Conservation (phyloP, 2,797 vertebrate genomes). For the Mus spretus region DNA sequence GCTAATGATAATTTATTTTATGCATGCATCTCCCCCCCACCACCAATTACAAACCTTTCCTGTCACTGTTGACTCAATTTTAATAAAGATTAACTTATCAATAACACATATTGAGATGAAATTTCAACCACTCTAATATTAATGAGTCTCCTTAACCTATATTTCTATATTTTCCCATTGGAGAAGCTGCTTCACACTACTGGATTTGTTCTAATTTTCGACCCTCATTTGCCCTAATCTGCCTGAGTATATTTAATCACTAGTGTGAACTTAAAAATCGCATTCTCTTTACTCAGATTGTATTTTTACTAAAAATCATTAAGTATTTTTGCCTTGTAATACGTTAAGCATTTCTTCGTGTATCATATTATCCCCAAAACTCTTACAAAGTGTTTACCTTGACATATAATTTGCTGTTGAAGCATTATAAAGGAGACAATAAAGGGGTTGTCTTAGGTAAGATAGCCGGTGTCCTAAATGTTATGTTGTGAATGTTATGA, state of each 20-base stretch:
- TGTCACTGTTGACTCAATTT: constrained; percentile 24
- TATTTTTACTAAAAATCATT: constrained; percentile 44
- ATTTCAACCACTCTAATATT: not conserved
- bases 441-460: constrained; percentile 1
- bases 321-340: not conserved
- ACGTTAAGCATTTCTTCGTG: not conserved
- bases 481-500: not conserved
- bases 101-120: not conserved
- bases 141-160: not conserved
- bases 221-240: not conserved
- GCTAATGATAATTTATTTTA: not conserved
- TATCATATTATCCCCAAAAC: not conserved
- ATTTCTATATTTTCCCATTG: not conserved
- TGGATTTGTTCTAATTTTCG: constrained; percentile 36
- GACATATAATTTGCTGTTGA: constrained; percentile 22
- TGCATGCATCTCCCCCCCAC: not conserved
- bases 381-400: constrained; percentile 5
- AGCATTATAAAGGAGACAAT: not conserved
- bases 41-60: not conserved
- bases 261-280: constrained; percentile 48
- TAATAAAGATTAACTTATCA: not conserved
- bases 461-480: not conserved
- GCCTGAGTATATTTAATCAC: constrained; percentile 11
- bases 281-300: not conserved
- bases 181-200: not conserved